A percentile compares a stretch with the other conserved stretches of the same genome.
These are phyloP conservation scores for Bathynomus jamesi DNA, from an alignment of 1,140 invertebrate species.

Conservation along the genomic window DNA sequence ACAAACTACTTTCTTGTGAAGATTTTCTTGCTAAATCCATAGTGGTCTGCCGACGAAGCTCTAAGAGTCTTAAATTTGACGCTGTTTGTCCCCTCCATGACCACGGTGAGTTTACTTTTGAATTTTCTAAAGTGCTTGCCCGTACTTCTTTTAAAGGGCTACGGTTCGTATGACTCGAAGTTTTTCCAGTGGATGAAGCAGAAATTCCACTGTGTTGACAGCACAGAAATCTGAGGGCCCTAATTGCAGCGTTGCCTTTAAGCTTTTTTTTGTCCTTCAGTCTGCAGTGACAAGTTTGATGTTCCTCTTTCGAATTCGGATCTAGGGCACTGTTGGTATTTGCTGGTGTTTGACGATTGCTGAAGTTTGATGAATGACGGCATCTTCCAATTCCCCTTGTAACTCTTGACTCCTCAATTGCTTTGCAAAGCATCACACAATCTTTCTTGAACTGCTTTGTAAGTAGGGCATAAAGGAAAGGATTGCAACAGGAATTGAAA, in stretches of 20 bases:
- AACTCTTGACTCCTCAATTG: conserved; percentile 84
- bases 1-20: conserved; percentile 80
- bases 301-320: conserved; percentile 62
- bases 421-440: conserved; percentile 81
- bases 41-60: conserved; percentile 66
- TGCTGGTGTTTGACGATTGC: conserved; percentile 75
- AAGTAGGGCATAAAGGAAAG: conserved; percentile 91
- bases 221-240: neutral
- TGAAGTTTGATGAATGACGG: conserved; percentile 77
- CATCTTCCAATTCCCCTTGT: conserved; percentile 77
- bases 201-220: conserved; percentile 25
- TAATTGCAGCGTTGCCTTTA: conserved; percentile 5
- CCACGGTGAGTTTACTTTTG: conserved; percentile 50
- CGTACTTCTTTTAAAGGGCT: conserved; percentile 59
- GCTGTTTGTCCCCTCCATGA: neutral
- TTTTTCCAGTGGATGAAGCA: conserved; percentile 58
- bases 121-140: conserved; percentile 45
- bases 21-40: conserved; percentile 82
- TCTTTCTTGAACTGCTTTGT: conserved; percentile 98
- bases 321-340: conserved; percentile 78
- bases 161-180: conserved; percentile 71
- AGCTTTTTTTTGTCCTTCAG: conserved; percentile 44
- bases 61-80: conserved; percentile 43
- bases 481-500: conserved; percentile 92
- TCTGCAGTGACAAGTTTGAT: conserved; percentile 58